Evolutionary conservation across 2,888 invertebrate genomes (phyloP).

Genomic region (Zygothrica quintamaculata): DNA sequence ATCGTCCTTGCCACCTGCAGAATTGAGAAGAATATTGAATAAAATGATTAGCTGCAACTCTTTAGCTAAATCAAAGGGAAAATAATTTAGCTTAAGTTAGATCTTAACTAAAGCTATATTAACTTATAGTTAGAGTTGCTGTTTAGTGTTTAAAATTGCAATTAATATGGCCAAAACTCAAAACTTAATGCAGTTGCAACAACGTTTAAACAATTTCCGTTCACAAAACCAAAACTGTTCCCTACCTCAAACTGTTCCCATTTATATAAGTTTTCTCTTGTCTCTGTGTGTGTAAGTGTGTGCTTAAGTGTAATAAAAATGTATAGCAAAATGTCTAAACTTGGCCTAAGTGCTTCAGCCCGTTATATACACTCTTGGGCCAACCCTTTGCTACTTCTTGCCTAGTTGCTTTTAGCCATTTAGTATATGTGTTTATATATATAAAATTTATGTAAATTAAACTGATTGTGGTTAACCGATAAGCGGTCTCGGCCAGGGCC

Average conservation of each 20-base stretch:
- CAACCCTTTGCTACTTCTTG: slow-evolving; percentile 22
- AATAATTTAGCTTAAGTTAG: too few species aligned
- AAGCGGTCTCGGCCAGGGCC: slow-evolving; percentile 37
- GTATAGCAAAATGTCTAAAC: slow-evolving; percentile 61
- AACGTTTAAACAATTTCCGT: not conserved
- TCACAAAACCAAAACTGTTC: not conserved
- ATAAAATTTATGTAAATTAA: slow-evolving; percentile 73
- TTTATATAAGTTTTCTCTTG: not conserved
- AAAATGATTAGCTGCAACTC: too few species aligned
- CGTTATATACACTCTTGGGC: slow-evolving; percentile 15
- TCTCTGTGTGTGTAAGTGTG: not conserved
- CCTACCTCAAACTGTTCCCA: not conserved
- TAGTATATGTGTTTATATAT: too few species aligned
- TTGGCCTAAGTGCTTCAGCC: slow-evolving; percentile 36
- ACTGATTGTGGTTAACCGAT: slow-evolving; percentile 65
- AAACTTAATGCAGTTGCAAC: not conserved
- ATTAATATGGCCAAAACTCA: too few species aligned
- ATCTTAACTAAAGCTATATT: not conserved
- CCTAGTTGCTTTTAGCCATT: slow-evolving; percentile 37
- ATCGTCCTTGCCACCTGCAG: slow-evolving; percentile 92
- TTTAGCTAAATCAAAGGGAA: too few species aligned
- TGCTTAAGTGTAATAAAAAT: slow-evolving; percentile 49
- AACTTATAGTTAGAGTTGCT: too few species aligned
- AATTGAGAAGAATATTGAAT: not conserved
- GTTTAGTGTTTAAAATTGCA: too few species aligned